A percentile compares a stretch with the other conserved stretches of the same genome.
These are phyloP conservation scores for Thyatira batis DNA, from an alignment of 2,888 invertebrate species.

Conservation along the genomic window DNA sequence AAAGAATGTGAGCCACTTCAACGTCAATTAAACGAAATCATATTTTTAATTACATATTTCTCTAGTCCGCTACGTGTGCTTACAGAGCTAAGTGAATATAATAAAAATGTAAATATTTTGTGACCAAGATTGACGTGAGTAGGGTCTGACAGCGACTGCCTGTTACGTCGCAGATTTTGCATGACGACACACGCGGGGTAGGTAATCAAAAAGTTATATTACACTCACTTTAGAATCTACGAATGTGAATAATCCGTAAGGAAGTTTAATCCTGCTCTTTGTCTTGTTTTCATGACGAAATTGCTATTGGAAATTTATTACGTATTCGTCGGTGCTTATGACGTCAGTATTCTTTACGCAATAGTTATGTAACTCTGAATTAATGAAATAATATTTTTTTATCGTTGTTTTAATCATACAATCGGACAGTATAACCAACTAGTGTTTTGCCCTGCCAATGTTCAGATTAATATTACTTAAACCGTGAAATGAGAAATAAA, in stretches of 20 bases:
- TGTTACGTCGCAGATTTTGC: constrained; percentile 53
- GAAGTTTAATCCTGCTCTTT: constrained; percentile 31
- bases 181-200: constrained; percentile 36
- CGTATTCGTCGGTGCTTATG: too few species aligned
- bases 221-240: constrained; percentile 40
- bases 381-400: too few species aligned
- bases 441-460: too few species aligned
- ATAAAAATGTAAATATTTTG: constrained; percentile 42
- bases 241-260: constrained; percentile 34
- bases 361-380: too few species aligned
- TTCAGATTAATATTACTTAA: too few species aligned
- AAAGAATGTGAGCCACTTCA: background rate
- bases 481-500: too few species aligned
- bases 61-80: constrained; percentile 11
- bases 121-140: constrained; percentile 55
- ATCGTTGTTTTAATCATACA: too few species aligned
- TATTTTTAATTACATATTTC: constrained; percentile 18
- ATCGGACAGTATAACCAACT: too few species aligned
- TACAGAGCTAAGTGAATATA: constrained; percentile 27
- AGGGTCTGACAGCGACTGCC: constrained; percentile 64
- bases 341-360: too few species aligned
- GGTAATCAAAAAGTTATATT: constrained; percentile 56
- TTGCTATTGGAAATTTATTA: background rate
- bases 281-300: constrained; percentile 19
- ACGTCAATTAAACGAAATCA: background rate